Percentiles rank a stretch among this genome's conserved stretches.
These are phyloP conservation scores for Aeoliscus strigatus DNA, from an alignment of 2,797 vertebrate genomes.

Conservation along the genomic window DNA sequence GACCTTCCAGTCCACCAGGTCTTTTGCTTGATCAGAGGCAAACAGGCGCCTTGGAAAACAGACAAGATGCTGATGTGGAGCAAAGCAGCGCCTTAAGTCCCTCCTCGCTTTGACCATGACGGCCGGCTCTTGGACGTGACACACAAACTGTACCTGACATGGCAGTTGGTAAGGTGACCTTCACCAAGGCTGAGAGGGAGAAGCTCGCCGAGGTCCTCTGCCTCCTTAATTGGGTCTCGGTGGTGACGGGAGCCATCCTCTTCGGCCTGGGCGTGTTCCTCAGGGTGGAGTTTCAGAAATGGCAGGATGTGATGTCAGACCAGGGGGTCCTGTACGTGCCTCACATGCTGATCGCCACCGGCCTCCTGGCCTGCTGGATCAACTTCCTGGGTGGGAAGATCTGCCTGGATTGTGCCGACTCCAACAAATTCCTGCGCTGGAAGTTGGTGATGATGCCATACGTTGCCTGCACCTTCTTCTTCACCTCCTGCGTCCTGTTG, in stretches of 20 bases:
- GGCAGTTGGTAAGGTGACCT: constrained; percentile 84
- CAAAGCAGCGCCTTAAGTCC: not conserved
- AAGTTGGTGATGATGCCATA: constrained; percentile 85
- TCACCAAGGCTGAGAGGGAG: constrained; percentile 80
- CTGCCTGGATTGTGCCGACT: constrained; percentile 83
- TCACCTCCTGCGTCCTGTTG: constrained; percentile 81
- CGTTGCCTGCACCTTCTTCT: constrained; percentile 81
- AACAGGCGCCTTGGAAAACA: not conserved
- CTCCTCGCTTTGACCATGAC: constrained; percentile 7
- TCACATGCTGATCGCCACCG: constrained; percentile 81
- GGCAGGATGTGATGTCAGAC: constrained; percentile 82
- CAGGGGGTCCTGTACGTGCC: constrained; percentile 76
- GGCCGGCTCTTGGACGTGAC: constrained; percentile 11
- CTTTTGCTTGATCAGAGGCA: not conserved
- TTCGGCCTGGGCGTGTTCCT: constrained; percentile 84
- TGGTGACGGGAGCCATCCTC: constrained; percentile 78
- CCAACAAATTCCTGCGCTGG: constrained; percentile 83
- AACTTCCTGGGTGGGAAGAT: constrained; percentile 87
- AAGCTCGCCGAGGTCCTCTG: constrained; percentile 84
- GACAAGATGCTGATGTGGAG: not conserved
- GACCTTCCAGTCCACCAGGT: not conserved
- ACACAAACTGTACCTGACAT: constrained; percentile 52
- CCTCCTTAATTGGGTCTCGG: constrained; percentile 88
- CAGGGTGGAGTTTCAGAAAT: constrained; percentile 82
- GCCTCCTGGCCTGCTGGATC: constrained; percentile 80